phyloP scores from a whole-genome alignment of 2,113 vertebrate genomes.

The Chaenocephalus aceratus region DNA sequence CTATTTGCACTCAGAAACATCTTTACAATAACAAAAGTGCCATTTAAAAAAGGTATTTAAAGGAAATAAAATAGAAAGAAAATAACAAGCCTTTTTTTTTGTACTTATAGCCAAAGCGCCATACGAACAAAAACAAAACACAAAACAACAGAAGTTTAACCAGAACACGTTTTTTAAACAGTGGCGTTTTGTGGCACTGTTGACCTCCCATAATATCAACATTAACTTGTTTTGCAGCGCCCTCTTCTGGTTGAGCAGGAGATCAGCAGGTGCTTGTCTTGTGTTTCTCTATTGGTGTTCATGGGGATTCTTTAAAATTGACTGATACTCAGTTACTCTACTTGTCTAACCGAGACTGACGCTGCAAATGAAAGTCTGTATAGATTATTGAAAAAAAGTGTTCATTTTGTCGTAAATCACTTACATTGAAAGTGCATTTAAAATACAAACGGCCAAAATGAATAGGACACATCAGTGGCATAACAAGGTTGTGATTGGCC shows the following conservation, averaged over 20 bases:
- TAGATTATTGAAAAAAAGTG: background rate
- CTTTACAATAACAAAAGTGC: no score
- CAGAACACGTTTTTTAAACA: no score
- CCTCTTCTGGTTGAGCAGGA: slow-evolving; percentile 6
- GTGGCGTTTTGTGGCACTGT: no score
- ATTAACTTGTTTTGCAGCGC: background rate
- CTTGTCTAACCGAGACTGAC: background rate
- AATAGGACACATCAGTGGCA: background rate
- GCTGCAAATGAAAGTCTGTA: background rate
- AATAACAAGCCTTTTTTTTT: no score
- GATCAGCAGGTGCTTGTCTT: background rate
- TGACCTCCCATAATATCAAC: no score
- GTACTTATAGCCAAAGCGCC: no score
- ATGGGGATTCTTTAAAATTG: background rate
- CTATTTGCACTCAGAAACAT: no score
- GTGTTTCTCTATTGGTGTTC: background rate
- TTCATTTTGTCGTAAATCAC: background rate
- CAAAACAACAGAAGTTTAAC: no score
- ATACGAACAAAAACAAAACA: no score
- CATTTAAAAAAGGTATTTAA: no score
- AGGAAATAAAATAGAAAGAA: no score
- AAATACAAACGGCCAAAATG: background rate
- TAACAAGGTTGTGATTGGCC: no score
- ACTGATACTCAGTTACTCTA: background rate
- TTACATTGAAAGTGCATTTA: background rate